phyloP scores from a whole-genome alignment of 2,888 invertebrate genomes.

The Hirtodrosophila cameraria region DNA sequence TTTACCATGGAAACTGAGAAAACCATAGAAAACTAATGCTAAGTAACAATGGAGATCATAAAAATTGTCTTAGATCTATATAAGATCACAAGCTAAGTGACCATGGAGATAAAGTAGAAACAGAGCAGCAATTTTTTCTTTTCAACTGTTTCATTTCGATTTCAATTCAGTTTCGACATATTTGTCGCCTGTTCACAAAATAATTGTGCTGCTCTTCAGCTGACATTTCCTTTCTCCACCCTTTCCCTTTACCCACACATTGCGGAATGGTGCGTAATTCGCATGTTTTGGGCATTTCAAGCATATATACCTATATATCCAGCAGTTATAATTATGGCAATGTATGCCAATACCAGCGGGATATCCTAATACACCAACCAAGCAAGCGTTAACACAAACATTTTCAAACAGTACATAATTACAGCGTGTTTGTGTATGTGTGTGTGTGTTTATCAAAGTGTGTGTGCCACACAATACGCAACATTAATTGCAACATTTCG shows the following conservation, averaged over 20 bases:
- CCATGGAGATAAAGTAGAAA: too few relatives aligned
- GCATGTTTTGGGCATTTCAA: constrained; percentile 62
- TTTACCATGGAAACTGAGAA: too few relatives aligned
- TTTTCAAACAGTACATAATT: constrained; percentile 16
- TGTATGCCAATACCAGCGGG: constrained; percentile 54
- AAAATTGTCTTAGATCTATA: too few relatives aligned
- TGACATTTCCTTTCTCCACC: neutral
- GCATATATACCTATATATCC: too few relatives aligned
- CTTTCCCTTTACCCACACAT: neutral
- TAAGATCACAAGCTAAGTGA: too few relatives aligned
- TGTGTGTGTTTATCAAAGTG: constrained; percentile 8
- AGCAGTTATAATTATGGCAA: constrained; percentile 61
- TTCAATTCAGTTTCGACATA: neutral
- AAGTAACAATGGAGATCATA: too few relatives aligned
- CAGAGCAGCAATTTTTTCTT: too few relatives aligned
- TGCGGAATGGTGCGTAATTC: constrained; percentile 51
- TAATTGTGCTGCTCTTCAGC: too few relatives aligned
- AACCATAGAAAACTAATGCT: too few relatives aligned
- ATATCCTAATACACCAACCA: constrained; percentile 42
- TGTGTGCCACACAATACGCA: constrained; percentile 36
- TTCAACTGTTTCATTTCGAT: neutral
- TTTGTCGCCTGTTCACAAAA: constrained; percentile 49
- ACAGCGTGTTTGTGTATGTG: neutral
- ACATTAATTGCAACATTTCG: constrained; percentile 76
- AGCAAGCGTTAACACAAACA: constrained; percentile 7